These are phyloP conservation scores for Asarcornis scutulata DNA, from an alignment of 2,113 vertebrate genomes.

Conservation along the genomic window DNA sequence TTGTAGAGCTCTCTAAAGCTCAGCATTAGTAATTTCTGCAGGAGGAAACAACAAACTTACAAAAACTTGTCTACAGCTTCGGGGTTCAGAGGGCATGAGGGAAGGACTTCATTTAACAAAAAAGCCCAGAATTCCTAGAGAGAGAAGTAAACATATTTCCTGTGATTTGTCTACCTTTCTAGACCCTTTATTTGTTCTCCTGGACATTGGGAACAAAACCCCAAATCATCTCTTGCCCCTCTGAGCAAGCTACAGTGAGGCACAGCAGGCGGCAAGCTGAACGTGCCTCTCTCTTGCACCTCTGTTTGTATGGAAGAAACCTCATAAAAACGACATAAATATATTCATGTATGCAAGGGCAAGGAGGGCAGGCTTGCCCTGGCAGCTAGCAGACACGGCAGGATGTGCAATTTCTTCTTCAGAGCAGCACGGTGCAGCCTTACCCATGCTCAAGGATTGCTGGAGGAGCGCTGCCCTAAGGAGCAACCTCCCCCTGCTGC, in stretches of 20 bases:
- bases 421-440: too few relatives aligned
- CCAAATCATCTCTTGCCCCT: neutral
- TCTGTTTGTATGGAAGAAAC: neutral
- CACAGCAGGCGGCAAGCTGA: neutral
- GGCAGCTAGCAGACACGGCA: neutral
- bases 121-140: neutral
- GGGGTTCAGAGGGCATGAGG: neutral
- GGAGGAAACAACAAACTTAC: neutral
- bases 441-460: neutral
- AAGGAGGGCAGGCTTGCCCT: neutral
- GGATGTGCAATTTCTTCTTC: neutral
- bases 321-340: fast-evolving
- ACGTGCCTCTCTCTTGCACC: fast-evolving
- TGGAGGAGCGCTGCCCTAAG: neutral
- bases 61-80: neutral
- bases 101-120: neutral
- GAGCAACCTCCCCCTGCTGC: too few relatives aligned
- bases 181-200: neutral
- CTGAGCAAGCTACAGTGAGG: neutral
- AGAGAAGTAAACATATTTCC: neutral
- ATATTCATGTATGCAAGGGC: neutral
- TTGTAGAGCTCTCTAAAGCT: neutral
- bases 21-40: neutral
- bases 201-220: neutral
- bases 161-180: neutral